Evolutionary conservation across 2,888 invertebrate genomes (phyloP), one percentile per base, ranked within the genome.

Genomic region (Eupithecia subfuscata): DNA sequence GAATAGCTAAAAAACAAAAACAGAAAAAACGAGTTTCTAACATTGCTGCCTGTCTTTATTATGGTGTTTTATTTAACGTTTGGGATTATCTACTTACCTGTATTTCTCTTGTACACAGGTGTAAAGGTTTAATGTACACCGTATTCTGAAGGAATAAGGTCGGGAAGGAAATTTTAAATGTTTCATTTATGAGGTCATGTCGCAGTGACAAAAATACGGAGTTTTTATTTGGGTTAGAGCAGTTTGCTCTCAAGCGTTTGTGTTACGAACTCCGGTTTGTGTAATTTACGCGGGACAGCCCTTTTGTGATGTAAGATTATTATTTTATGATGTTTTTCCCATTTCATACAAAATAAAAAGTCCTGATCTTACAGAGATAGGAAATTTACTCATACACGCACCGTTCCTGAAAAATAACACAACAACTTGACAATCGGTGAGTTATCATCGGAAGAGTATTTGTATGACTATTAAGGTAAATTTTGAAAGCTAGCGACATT

Each of bases 11-110:
- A 77, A 79, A 81, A 83, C 80, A 84, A 85, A 81, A 83, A 86
- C 80, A 82, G 80, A 84, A 86, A 84, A 81, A 83, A 85, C 83
- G 84, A 84, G 84, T 86, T 83, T 76, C 79, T 77, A 82, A 83
- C 82, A 83, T 80, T 82, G 80, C 84, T 86, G 84, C 85, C 43
- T 82, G 82, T 85, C 83, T 84, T 87, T 87, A 87, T 87, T 84
- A 83, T 83, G 81, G 82, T 81, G 82, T 83, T 85, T 86, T 86
- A 89, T 87, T 84, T 84, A 87, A 84, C 86, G 75, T 88, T 85
- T 80, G 86, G 84, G 86, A 85, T 84, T 85, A 83, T 80, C 82
- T 79, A 70, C 78, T 76, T 68, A 74, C 78, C 67, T 73, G 70
- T 80, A 74, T 79, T 79, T 76, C 63, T 71, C 60, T 56, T 69